Conservation (phyloP, 2,888 invertebrate species). For the Tipula vernalis region DNA sequence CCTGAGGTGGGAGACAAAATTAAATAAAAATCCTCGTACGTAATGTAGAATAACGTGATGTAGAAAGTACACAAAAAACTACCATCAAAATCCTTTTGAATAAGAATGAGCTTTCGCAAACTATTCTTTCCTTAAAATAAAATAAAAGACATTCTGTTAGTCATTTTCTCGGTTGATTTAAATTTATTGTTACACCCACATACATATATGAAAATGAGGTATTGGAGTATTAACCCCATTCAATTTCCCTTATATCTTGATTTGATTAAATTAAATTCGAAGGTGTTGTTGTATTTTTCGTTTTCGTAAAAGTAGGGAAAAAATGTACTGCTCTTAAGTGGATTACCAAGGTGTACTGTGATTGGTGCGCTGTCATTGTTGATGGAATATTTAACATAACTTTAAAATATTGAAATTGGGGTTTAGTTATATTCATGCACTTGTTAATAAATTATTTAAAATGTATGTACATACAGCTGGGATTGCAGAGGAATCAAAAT, state of each 20-base stretch:
- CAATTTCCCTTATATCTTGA: not conserved
- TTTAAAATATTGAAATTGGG: not conserved
- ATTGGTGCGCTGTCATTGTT: no score
- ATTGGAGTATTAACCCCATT: not conserved
- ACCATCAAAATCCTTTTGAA: not conserved
- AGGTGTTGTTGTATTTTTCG: not conserved
- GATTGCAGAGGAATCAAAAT: no score
- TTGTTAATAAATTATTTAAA: not conserved
- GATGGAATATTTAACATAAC: not conserved
- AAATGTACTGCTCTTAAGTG: not conserved
- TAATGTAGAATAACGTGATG: not conserved
- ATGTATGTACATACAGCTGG: no score
- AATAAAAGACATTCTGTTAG: not conserved
- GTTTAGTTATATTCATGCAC: not conserved
- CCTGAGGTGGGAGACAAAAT: not conserved
- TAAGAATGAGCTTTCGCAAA: not conserved
- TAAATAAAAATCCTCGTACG: not conserved
- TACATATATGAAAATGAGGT: not conserved
- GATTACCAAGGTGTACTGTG: not conserved
- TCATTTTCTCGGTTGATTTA: not conserved
- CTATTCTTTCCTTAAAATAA: not conserved
- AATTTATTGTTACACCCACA: not conserved
- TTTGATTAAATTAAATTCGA: not conserved
- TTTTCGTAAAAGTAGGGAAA: not conserved
- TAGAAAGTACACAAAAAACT: not conserved